Conservation (phyloP, 2,797 vertebrate genomes). For the Agapornis canus region DNA sequence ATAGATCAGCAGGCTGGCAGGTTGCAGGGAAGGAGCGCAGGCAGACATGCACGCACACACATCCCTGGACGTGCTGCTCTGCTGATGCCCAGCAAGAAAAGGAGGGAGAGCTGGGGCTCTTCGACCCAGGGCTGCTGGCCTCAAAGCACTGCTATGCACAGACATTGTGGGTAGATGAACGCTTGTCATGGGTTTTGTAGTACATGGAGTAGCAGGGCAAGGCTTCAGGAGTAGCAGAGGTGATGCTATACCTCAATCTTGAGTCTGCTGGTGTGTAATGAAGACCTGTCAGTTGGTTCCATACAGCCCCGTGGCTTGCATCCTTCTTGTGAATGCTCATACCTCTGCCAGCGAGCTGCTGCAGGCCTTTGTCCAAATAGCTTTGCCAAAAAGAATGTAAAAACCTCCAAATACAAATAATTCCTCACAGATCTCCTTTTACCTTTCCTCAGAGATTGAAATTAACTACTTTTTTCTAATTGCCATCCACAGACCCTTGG, state of each 20-base stretch:
- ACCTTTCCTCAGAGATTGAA: neutral
- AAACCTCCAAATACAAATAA: neutral
- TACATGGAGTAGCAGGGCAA: neutral
- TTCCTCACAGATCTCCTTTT: neutral
- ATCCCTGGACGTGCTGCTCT: neutral
- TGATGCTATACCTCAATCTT: neutral
- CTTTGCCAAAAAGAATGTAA: neutral
- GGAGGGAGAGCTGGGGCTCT: neutral
- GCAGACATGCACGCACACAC: neutral
- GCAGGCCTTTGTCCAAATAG: neutral
- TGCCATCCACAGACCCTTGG: neutral
- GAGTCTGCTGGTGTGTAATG: neutral
- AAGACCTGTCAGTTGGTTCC: rapidly evolving
- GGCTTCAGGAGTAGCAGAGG: neutral
- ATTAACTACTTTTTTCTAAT: neutral
- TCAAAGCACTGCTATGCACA: rapidly evolving
- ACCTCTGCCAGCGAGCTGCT: neutral
- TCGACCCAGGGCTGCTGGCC: neutral
- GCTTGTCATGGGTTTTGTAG: neutral
- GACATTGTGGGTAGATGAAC: rapidly evolving
- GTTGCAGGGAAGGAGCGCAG: constrained; percentile 17
- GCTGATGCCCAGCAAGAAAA: neutral
- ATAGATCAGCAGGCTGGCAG: constrained; percentile 71
- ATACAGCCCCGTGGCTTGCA: neutral
- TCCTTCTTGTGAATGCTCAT: neutral